Evolutionary conservation across 2,797 vertebrate species (phyloP).

Genomic region (Fistularia tabacaria): DNA sequence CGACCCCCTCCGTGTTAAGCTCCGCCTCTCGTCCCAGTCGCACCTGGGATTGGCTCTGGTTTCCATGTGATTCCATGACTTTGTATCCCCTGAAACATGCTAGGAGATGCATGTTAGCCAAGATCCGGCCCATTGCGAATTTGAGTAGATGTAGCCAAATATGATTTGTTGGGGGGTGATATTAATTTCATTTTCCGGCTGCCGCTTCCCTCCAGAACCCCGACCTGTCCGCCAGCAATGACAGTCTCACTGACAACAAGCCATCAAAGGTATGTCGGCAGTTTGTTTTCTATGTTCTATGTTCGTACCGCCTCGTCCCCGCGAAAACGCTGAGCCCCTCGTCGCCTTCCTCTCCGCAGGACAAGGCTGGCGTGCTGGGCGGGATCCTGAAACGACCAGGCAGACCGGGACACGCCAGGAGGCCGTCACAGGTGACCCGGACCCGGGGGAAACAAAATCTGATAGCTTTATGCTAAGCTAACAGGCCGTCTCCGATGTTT

Average conservation of each 20-base stretch:
- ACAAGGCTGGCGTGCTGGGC: slow-evolving; percentile 38
- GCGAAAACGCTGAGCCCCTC: not conserved
- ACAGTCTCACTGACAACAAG: slow-evolving; percentile 42
- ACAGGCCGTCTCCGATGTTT: slow-evolving; percentile 22
- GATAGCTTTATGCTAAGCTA: not conserved
- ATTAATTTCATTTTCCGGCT: slow-evolving; percentile 19
- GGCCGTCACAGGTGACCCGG: slow-evolving; percentile 50
- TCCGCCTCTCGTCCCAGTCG: no score
- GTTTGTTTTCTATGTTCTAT: not conserved
- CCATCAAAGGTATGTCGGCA: slow-evolving; percentile 38
- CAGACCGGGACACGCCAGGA: slow-evolving; percentile 35
- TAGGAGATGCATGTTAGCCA: no score
- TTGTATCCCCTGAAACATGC: no score
- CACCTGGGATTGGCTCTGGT: no score
- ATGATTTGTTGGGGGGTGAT: not conserved
- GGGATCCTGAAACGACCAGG: slow-evolving; percentile 40
- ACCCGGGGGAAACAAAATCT: slow-evolving; percentile 2
- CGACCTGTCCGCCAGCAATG: slow-evolving; percentile 38
- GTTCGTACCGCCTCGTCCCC: not conserved
- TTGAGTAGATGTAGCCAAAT: no score
- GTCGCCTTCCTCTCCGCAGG: slow-evolving; percentile 20
- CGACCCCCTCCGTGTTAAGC: no score
- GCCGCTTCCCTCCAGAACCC: slow-evolving; percentile 19
- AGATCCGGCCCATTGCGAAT: no score
- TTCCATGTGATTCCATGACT: no score